phyloP scores from a whole-genome alignment of 2,113 vertebrate species.

The Poeciliopsis turrubarensis region DNA sequence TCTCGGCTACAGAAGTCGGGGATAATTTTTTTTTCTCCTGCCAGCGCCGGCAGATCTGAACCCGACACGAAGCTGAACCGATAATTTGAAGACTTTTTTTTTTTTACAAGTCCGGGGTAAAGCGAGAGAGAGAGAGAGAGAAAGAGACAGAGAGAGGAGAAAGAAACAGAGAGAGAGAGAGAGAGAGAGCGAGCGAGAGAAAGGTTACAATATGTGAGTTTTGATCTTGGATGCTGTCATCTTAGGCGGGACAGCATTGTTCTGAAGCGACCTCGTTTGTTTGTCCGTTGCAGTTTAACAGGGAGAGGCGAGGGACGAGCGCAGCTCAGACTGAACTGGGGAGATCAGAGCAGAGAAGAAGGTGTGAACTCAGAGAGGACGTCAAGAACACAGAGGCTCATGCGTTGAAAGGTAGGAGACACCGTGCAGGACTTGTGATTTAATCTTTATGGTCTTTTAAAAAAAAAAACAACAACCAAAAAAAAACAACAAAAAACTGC shows the following conservation, averaged over 20 bases:
- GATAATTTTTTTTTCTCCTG: constrained; percentile 32
- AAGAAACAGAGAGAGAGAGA: not conserved
- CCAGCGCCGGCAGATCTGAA: constrained; percentile 32
- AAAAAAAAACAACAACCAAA: not conserved
- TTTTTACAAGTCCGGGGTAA: not conserved
- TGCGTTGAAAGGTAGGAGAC: constrained; percentile 69
- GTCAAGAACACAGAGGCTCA: constrained; percentile 53
- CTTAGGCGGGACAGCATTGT: constrained; percentile 4
- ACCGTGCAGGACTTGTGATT: constrained; percentile 8
- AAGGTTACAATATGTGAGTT: constrained; percentile 16
- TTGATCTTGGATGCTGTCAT: constrained; percentile 26
- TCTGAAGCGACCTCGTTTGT: constrained; percentile 53
- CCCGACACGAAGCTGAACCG: constrained; percentile 25
- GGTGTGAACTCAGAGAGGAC: constrained; percentile 44
- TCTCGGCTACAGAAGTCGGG: constrained; percentile 48
- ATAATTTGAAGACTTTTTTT: constrained; percentile 22
- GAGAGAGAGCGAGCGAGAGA: not conserved
- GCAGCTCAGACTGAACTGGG: constrained; percentile 49
- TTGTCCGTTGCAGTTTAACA: constrained; percentile 66
- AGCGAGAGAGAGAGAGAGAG: not conserved
- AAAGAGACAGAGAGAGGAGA: not conserved
- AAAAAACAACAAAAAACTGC: not conserved
- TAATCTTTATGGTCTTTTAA: not conserved
- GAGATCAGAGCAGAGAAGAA: constrained; percentile 29
- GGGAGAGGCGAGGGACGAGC: constrained; percentile 50